Conservation (phyloP, 2,797 vertebrate species). For the Sebastes itinus region DNA sequence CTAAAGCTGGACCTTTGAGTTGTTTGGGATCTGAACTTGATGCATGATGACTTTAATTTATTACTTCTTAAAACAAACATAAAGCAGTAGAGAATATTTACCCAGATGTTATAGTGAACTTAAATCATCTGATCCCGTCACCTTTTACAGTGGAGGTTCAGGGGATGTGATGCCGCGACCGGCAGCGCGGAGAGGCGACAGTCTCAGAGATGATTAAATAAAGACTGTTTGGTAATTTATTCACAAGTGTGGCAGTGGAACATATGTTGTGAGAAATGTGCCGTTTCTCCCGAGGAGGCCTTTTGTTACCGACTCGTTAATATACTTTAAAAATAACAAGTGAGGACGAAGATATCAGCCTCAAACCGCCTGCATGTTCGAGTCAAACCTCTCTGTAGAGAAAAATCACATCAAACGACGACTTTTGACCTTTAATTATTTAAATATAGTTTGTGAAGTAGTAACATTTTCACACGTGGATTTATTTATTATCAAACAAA, state of each 20-base stretch:
- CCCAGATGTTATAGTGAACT: background rate
- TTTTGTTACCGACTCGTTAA: conserved; percentile 48
- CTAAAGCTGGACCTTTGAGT: background rate
- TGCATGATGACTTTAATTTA: background rate
- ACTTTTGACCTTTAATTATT: background rate
- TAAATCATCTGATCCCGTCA: background rate
- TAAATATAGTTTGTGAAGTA: too few species aligned
- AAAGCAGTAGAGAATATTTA: background rate
- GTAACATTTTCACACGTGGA: background rate
- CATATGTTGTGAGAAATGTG: conserved; percentile 48
- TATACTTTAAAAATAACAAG: conserved; percentile 44
- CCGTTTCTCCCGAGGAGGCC: conserved; percentile 21
- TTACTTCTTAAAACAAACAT: background rate
- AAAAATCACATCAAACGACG: background rate
- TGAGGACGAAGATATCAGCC: background rate
- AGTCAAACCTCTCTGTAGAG: too few species aligned
- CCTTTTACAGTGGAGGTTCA: conserved; percentile 19
- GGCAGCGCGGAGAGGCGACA: conserved; percentile 6
- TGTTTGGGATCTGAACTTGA: background rate
- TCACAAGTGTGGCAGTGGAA: conserved; percentile 48
- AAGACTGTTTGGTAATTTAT: conserved; percentile 69
- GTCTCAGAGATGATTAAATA: conserved; percentile 57
- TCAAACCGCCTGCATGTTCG: background rate
- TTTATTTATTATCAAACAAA: background rate
- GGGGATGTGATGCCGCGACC: background rate